Conservation (phyloP, 2,797 vertebrate species). For the Pachyuromys duprasi region DNA sequence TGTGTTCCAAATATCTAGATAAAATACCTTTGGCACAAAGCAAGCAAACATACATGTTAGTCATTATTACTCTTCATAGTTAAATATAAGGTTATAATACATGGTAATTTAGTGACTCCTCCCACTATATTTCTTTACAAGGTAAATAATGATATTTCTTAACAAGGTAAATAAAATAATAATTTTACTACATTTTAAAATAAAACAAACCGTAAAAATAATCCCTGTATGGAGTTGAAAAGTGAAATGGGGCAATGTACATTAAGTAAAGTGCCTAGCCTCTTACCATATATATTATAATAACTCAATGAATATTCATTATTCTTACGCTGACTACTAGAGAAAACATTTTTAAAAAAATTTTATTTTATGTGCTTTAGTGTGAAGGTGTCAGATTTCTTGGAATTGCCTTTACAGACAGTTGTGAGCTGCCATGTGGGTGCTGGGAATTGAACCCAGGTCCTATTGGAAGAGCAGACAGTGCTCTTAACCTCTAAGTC, state of each 20-base stretch:
- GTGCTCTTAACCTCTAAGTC: too few relatives aligned
- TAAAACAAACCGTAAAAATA: slow-evolving; percentile 36
- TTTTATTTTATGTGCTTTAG: too few relatives aligned
- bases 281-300: not conserved
- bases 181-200: slow-evolving; percentile 33
- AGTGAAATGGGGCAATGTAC: slow-evolving; percentile 42
- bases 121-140: not conserved
- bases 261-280: slow-evolving; percentile 10
- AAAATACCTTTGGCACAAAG: not conserved
- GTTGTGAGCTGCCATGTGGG: too few relatives aligned
- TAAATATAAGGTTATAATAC: slow-evolving; percentile 5
- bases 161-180: slow-evolving; percentile 26
- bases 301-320: not conserved
- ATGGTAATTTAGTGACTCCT: not conserved
- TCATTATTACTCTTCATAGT: slow-evolving; percentile 40
- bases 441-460: too few relatives aligned
- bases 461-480: too few relatives aligned
- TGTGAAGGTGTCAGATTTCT: too few relatives aligned
- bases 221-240: not conserved
- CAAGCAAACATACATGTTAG: not conserved
- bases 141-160: slow-evolving; percentile 20
- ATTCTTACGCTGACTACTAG: slow-evolving; percentile 10
- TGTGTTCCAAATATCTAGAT: not conserved
- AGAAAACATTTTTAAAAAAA: not conserved
- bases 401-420: too few relatives aligned